These are phyloP conservation scores for Betta splendens DNA, from an alignment of 2,797 vertebrate species.

Conservation along the genomic window DNA sequence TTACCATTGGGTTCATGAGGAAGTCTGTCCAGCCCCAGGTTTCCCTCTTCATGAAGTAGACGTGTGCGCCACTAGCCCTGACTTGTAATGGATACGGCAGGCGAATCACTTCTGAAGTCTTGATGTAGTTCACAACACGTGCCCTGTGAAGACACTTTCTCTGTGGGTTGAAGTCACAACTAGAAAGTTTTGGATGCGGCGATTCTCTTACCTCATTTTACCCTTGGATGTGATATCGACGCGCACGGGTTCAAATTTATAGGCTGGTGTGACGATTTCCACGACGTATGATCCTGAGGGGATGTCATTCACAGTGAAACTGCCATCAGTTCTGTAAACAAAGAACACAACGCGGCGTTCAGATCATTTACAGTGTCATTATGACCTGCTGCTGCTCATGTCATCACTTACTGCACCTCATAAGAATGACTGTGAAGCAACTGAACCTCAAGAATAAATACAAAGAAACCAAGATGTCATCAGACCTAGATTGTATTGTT, in stretches of 20 bases:
- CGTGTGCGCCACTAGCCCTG: slow-evolving; percentile 89
- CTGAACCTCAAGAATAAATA: neutral
- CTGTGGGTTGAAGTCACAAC: neutral
- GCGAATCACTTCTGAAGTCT: slow-evolving; percentile 95
- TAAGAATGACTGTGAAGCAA: neutral
- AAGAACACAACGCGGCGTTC: neutral
- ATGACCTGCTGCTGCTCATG: neutral
- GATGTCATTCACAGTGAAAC: slow-evolving; percentile 96
- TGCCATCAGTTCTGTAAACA: slow-evolving; percentile 90
- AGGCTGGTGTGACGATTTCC: slow-evolving; percentile 90
- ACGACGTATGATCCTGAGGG: slow-evolving; percentile 97
- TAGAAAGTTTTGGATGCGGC: neutral
- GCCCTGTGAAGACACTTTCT: slow-evolving; percentile 78
- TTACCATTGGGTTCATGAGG: slow-evolving; percentile 99
- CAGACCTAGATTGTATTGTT: too few species aligned
- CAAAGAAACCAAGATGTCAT: neutral
- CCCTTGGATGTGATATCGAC: slow-evolving; percentile 99
- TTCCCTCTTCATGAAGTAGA: slow-evolving; percentile 96
- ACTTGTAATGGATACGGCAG: slow-evolving; percentile 95
- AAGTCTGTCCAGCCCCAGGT: slow-evolving; percentile 99
- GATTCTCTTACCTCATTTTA: slow-evolving; percentile 91
- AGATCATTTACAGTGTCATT: neutral
- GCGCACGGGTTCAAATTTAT: slow-evolving; percentile 92
- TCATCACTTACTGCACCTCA: neutral
- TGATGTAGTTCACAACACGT: slow-evolving; percentile 95